phyloP scores from a whole-genome alignment of 2,797 vertebrate species.

The Lacerta bilineata region DNA sequence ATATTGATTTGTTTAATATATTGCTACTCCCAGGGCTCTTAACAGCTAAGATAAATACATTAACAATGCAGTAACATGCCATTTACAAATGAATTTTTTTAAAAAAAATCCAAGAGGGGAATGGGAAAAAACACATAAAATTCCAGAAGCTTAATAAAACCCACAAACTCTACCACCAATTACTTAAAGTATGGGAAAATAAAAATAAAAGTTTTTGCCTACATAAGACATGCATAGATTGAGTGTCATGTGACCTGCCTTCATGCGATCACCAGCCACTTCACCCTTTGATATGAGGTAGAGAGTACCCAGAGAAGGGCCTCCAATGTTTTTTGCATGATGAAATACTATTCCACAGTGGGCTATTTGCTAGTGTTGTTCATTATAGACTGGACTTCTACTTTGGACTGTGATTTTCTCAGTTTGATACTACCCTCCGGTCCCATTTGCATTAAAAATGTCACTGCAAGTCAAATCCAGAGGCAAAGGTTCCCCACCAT shows the following conservation, averaged over 20 bases:
- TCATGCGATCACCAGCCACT: too few species aligned
- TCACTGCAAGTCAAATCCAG: too few species aligned
- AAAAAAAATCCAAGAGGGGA: not conserved
- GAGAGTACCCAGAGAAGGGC: not conserved
- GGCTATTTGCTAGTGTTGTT: not conserved
- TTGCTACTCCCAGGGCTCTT: not conserved
- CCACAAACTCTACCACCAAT: not conserved
- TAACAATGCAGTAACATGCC: not conserved
- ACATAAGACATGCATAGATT: not conserved
- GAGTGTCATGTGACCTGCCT: not conserved
- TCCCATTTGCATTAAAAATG: too few species aligned
- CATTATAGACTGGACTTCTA: not conserved
- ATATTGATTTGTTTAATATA: not conserved
- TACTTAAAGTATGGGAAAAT: not conserved
- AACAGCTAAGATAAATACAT: not conserved
- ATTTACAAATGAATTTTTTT: not conserved
- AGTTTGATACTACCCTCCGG: too few species aligned
- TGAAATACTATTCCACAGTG: not conserved
- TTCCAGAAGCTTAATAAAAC: not conserved
- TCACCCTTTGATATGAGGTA: too few species aligned
- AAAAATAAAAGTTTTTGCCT: not conserved
- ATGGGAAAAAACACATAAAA: not conserved
- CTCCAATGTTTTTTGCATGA: not conserved
- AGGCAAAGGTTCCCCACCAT: not conserved
- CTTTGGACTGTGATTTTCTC: not conserved